Conservation (phyloP, 2,113 vertebrate species). For the Bubalus kerabau region DNA sequence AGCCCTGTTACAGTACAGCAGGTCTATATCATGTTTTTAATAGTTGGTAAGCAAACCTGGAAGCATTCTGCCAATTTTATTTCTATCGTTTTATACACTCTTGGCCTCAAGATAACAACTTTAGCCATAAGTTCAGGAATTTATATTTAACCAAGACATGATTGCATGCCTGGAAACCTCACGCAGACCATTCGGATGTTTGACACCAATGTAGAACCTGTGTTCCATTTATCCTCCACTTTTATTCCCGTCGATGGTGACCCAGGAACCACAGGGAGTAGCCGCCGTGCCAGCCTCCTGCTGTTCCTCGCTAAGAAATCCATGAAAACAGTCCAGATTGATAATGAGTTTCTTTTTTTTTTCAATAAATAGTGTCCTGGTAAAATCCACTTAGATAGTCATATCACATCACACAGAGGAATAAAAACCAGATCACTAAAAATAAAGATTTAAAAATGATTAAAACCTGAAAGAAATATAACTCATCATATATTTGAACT, state of each 20-base stretch:
- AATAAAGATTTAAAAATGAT: neutral
- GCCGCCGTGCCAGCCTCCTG: accelerated
- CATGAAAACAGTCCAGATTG: neutral
- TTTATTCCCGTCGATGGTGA: accelerated
- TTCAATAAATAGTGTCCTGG: neutral
- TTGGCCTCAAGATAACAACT: neutral
- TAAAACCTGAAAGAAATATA: neutral
- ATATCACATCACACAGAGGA: neutral
- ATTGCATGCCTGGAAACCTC: too few species aligned
- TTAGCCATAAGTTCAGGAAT: neutral
- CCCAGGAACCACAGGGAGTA: accelerated
- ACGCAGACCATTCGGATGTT: accelerated
- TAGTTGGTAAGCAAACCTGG: neutral
- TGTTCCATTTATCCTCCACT: neutral
- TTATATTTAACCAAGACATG: neutral
- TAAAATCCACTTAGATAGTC: neutral
- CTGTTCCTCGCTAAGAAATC: neutral
- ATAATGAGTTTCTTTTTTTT: neutral
- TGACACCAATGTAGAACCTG: neutral
- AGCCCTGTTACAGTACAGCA: accelerated
- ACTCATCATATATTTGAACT: neutral
- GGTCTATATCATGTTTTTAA: neutral
- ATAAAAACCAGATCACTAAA: neutral
- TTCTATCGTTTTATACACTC: neutral
- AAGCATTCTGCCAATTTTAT: neutral